Base-by-base conservation (phyloP, 2,888 invertebrate genomes). In the Allygus modestus region DNA sequence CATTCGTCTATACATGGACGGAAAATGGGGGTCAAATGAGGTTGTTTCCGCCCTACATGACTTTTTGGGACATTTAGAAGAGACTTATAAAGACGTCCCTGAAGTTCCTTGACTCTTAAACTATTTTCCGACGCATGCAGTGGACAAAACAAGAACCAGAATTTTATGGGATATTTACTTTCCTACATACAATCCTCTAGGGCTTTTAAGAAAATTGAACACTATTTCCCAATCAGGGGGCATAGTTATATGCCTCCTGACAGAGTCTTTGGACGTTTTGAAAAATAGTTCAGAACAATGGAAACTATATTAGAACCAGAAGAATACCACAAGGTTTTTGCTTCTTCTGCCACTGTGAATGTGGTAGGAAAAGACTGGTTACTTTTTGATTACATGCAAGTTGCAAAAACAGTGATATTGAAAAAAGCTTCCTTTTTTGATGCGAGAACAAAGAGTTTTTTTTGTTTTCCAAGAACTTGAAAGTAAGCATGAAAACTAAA, bases 161-260 rank as follows among this genome's bases (percentile, higher is more conserved):
- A 79, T 31, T 43, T 84, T 46, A 84, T 81, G 84, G n/a, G n/a
- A n/a, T 84, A 43, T 65, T 65, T 84, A 33, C 1, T 84, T 1
- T 26, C 41, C 31, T 84, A 43, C 65, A 69, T 84, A 12, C n/a
- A 84, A 33, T 61, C 26, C 7, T 84, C 84, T 41, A 84, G 46
- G 20, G 46, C n/a, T 81, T 84, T 84, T 79, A 61, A 28, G 23
- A 0, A 43, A 11, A n/a, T 77, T 41, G 65, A 84, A 26, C 77
- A 79, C 37, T 20, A 17, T 65, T 84, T 84, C 23, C 84, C 69
- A 7, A 84, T 84, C 26, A 79, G 84, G 41, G 84, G 84, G 26
- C 83, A 83, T 20, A 84, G 84, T 46, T 84, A 79, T 31, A 84
- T 84, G 84, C 84, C 84, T 43, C 79, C 84, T n/a, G 79, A 84